These are phyloP conservation scores for Melopsittacus undulatus DNA, from an alignment of 2,797 vertebrate genomes.

Conservation along the genomic window DNA sequence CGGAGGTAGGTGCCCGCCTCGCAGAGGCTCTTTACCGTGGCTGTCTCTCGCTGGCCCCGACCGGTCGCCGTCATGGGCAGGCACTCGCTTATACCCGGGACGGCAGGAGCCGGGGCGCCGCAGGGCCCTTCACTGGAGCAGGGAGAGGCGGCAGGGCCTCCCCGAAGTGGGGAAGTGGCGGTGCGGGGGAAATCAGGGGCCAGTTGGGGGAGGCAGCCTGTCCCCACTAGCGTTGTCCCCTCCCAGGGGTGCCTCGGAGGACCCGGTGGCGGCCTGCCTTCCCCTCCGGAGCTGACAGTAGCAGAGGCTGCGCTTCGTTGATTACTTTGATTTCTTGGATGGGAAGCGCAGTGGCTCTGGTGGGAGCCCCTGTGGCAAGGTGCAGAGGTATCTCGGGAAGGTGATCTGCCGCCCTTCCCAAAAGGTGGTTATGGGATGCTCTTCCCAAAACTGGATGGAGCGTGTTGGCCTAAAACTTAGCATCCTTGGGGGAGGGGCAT, in stretches of 20 bases:
- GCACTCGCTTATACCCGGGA: too few species aligned
- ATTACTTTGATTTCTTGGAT: background rate
- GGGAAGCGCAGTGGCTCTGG: background rate
- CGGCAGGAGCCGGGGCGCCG: background rate
- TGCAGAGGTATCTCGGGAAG: background rate
- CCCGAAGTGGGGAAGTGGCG: background rate
- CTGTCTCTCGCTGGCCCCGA: background rate
- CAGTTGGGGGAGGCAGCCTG: background rate
- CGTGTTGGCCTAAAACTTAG: accelerated
- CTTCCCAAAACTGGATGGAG: accelerated
- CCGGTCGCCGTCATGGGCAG: background rate
- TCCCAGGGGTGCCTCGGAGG: background rate
- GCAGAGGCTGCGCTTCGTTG: background rate
- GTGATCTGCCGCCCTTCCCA: background rate
- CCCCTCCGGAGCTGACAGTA: background rate
- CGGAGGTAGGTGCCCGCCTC: constrained; percentile 44
- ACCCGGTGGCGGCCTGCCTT: background rate
- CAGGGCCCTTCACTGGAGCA: background rate
- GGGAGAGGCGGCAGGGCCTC: background rate
- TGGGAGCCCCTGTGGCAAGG: background rate
- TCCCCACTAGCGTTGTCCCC: too few species aligned
- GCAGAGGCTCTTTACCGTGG: background rate
- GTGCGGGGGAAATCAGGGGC: background rate
- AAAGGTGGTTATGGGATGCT: background rate
- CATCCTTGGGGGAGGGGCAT: background rate